These are phyloP conservation scores for Chionodraco myersi DNA, from an alignment of 2,113 vertebrate genomes.

Conservation along the genomic window DNA sequence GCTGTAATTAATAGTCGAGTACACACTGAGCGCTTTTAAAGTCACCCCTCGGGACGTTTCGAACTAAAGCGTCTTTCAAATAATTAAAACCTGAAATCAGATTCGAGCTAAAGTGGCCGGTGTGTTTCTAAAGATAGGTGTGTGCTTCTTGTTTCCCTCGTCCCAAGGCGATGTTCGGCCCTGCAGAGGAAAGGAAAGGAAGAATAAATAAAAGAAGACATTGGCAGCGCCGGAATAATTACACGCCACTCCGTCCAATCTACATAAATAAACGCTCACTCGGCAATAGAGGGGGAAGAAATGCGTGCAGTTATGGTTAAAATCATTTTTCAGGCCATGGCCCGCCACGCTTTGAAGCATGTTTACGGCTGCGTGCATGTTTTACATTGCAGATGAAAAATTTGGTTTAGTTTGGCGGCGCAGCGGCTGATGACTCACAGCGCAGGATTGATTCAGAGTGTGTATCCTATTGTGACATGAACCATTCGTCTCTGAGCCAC, in stretches of 20 bases:
- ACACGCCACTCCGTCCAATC: constrained; percentile 82
- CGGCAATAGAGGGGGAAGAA: constrained; percentile 40
- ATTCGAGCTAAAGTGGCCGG: constrained; percentile 56
- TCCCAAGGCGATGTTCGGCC: constrained; percentile 69
- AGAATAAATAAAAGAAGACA: constrained; percentile 83
- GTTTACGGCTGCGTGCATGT: constrained; percentile 82
- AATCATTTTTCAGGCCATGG: constrained; percentile 80
- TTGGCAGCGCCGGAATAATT: constrained; percentile 80
- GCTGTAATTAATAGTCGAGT: constrained; percentile 72
- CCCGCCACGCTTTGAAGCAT: constrained; percentile 71
- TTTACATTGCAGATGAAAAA: constrained; percentile 85
- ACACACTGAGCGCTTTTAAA: constrained; percentile 55
- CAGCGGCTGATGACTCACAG: constrained; percentile 61
- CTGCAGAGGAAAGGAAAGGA: constrained; percentile 72
- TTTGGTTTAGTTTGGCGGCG: constrained; percentile 81
- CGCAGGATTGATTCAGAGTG: constrained; percentile 70
- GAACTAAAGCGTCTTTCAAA: constrained; percentile 47
- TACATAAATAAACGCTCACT: constrained; percentile 84
- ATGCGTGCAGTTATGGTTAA: constrained; percentile 77
- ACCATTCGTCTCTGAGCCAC: constrained; percentile 73
- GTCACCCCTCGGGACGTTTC: constrained; percentile 47
- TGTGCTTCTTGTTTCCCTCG: constrained; percentile 54
- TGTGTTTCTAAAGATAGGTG: constrained; percentile 71
- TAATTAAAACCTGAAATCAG: constrained; percentile 72
- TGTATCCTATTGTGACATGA: constrained; percentile 71